phyloP scores from a whole-genome alignment of 2,113 vertebrate genomes.

The Microtus ochrogaster region DNA sequence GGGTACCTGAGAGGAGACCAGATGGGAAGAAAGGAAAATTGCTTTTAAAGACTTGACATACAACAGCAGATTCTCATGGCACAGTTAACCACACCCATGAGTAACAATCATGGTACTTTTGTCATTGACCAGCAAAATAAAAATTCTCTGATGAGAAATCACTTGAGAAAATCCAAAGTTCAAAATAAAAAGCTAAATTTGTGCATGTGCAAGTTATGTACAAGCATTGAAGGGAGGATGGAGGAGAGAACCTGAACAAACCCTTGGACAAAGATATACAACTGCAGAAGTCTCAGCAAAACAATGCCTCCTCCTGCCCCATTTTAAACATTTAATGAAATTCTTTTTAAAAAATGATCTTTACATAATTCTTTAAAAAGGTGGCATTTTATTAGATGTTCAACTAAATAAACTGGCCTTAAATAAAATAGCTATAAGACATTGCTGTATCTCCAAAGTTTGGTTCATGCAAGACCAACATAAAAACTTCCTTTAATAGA shows the following conservation, averaged over 20 bases:
- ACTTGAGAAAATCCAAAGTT: background rate
- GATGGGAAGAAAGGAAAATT: background rate
- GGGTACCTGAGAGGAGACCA: background rate
- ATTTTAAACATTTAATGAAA: background rate
- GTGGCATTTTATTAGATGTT: background rate
- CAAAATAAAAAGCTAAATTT: background rate
- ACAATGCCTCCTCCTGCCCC: too few species aligned
- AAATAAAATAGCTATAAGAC: background rate
- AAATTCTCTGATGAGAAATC: background rate
- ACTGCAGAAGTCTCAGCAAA: background rate
- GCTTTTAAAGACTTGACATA: constrained; percentile 29
- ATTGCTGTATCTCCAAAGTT: background rate
- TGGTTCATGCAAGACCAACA: background rate
- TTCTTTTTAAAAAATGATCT: background rate
- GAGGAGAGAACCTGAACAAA: background rate
- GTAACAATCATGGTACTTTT: background rate
- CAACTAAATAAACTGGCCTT: background rate
- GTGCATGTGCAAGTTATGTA: background rate
- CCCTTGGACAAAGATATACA: background rate
- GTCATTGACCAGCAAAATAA: background rate
- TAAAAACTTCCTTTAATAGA: constrained; percentile 5
- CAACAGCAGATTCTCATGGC: background rate
- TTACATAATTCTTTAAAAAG: background rate
- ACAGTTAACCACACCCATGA: background rate
- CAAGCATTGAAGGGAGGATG: too few species aligned